Conservation (phyloP, 2,113 vertebrate genomes). For the Hippoglossus stenolepis region DNA sequence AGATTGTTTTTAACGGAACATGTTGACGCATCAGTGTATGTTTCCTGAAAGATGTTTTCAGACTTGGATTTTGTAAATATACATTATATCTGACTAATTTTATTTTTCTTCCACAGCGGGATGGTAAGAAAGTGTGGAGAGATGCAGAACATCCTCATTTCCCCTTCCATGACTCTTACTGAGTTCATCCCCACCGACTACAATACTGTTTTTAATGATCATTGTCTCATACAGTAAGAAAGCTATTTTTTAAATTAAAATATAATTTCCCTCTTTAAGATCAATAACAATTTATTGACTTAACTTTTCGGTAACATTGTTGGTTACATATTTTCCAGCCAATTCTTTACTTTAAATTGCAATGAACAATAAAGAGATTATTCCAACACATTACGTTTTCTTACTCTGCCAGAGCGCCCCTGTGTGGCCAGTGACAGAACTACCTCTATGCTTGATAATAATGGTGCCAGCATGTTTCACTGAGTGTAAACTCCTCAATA, state of each 20-base stretch:
- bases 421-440: slow-evolving; percentile 36
- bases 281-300: too few relatives aligned
- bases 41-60: too few relatives aligned
- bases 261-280: too few relatives aligned
- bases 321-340: too few relatives aligned
- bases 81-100: background rate
- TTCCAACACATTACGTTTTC: background rate
- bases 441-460: background rate
- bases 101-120: slow-evolving; percentile 59
- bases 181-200: background rate
- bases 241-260: too few relatives aligned
- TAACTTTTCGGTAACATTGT: too few relatives aligned
- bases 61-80: background rate
- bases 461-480: background rate
- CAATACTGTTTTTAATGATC: background rate
- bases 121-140: slow-evolving; percentile 75
- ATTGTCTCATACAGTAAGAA: background rate
- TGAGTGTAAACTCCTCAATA: background rate
- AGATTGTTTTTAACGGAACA: too few relatives aligned
- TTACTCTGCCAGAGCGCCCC: slow-evolving; percentile 34
- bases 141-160: slow-evolving; percentile 82
- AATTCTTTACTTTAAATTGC: too few relatives aligned
- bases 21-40: too few relatives aligned
- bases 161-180: slow-evolving; percentile 79
- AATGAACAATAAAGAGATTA: background rate